Evolutionary conservation across 2,113 vertebrate genomes (phyloP), one percentile per base, ranked within the genome.

Genomic region (Stictonetta naevosa): DNA sequence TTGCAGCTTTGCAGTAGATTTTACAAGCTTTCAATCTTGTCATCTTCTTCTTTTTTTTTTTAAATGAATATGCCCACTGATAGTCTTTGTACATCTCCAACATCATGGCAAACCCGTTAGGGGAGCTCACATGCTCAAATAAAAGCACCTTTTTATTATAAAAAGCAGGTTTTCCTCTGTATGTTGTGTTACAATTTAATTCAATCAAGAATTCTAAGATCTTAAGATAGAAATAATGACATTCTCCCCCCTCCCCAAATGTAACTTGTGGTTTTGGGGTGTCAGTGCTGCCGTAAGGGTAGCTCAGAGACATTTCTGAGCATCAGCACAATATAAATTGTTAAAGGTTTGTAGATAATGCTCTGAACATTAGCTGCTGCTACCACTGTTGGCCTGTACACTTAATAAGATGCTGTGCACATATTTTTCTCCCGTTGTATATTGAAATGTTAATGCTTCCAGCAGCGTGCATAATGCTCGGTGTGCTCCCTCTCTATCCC

Each of bases 171-270:
- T 90, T 93, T 68, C 46, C 42, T 75, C 42, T 58, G 40, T 60
- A 64, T 4, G 6, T 83, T 58, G 19, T 53, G 8, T 33, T 48
- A 18, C 53, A 53, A 63, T 40, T 76, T 84, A 34, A 53, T 75
- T 86, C 46, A 56, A 5, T 25, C 23, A 74, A 13, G 33, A 84
- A 64, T 59, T 84, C 53, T 42, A 33, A 64, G 40, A 6, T 80
- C 10, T 50, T 74, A 64, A 73, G 62, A 33, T 16, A 56, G 21
- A 62, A 18, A 79, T 81, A 73, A 59, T 42, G 73, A n/a, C 33
- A 2, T 10, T 8, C 3, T 10, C 10, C 46, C 20, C 6, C 2
- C 4, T 8, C 4, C 7, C 6, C 3, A 23, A 0, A 20, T 20
- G 7, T 68, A 68, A 8, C 22, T 55, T 62, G 15, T 42, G 58